Percentiles rank a stretch among this genome's conserved stretches.
These are phyloP conservation scores for Macrobrachium nipponense DNA, from an alignment of 1,140 invertebrate genomes.

Conservation along the genomic window DNA sequence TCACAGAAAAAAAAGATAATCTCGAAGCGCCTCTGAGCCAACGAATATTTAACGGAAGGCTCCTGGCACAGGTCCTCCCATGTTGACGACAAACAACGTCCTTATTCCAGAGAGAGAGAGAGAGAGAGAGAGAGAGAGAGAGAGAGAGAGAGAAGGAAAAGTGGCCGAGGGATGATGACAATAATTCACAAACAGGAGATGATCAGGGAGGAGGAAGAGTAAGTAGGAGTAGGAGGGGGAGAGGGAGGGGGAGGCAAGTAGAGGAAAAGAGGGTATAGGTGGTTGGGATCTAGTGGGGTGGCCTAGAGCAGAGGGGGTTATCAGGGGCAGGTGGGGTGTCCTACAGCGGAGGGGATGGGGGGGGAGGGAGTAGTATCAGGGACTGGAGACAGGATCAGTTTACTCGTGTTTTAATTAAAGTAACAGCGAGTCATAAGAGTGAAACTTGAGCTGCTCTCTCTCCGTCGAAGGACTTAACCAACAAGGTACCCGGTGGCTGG, in stretches of 20 bases:
- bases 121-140: constrained; percentile 5
- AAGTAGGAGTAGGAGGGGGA: not conserved
- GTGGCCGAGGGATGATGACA: not conserved
- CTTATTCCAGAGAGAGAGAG: not conserved
- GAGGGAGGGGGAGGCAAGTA: not conserved
- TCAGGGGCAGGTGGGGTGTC: not conserved
- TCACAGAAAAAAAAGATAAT: no score
- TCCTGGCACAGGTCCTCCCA: no score
- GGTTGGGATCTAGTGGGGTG: not conserved
- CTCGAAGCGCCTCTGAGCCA: no score
- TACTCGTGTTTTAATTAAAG: constrained; percentile 59
- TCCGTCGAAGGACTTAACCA: constrained; percentile 18
- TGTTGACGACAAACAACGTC: no score
- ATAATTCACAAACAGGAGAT: not conserved
- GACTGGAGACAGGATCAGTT: constrained; percentile 49
- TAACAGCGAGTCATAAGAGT: constrained; percentile 52
- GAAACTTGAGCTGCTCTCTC: constrained; percentile 21
- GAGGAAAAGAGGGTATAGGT: not conserved
- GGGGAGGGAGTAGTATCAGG: constrained; percentile 27
- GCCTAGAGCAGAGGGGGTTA: no score
- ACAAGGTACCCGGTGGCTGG: constrained; percentile 13
- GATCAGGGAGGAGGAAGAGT: not conserved
- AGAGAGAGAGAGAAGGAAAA: constrained; percentile 3
- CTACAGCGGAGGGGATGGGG: not conserved
- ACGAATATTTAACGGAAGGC: no score